Conservation (phyloP, 2,888 invertebrate species). For the Antitype chi region DNA sequence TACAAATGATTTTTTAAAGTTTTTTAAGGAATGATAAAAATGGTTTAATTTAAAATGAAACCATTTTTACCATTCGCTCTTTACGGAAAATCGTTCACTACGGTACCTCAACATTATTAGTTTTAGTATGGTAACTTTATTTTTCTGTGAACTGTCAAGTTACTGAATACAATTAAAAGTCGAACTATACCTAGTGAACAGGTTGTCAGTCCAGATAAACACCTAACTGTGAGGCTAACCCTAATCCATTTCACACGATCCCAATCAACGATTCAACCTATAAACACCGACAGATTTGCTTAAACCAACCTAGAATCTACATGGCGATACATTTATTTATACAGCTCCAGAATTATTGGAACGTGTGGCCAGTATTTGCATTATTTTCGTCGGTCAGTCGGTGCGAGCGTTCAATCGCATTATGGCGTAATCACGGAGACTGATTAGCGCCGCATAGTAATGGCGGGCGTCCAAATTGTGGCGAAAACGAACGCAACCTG, state of each 20-base stretch:
- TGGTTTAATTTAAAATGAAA: no score
- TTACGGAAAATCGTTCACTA: no score
- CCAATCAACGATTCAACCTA: conserved; percentile 13
- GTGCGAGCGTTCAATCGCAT: conserved; percentile 76
- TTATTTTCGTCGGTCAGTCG: conserved; percentile 76
- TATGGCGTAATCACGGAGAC: conserved; percentile 84
- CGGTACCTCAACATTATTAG: no score
- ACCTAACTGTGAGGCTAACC: neutral
- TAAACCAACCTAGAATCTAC: conserved; percentile 30
- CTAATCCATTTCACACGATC: conserved; percentile 21
- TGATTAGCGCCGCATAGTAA: conserved; percentile 84
- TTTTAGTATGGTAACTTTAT: no score
- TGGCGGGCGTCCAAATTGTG: conserved; percentile 74
- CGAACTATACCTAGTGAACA: neutral
- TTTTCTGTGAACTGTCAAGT: no score
- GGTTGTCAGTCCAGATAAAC: neutral
- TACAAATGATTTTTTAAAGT: no score
- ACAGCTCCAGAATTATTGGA: conserved; percentile 49
- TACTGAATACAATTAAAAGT: no score
- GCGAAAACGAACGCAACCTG: conserved; percentile 58
- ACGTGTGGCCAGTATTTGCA: conserved; percentile 74
- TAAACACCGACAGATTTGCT: neutral
- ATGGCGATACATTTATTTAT: conserved; percentile 46
- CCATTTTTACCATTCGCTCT: no score
- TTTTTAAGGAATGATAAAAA: no score